Evolutionary conservation across 1,140 invertebrate species (phyloP).

Genomic region (Contarinia nasturtii): DNA sequence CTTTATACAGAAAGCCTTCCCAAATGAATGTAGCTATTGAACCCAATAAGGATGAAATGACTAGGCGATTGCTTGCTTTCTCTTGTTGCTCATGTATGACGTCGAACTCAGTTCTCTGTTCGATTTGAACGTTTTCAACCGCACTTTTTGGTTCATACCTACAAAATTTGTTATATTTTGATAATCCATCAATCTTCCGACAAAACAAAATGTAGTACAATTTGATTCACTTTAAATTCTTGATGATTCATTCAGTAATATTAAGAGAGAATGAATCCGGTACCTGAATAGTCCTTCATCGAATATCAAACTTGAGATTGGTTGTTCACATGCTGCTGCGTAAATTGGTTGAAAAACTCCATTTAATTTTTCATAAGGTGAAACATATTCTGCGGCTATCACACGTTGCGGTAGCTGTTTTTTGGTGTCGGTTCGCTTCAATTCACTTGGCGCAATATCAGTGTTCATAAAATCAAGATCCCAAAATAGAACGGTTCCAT

Average conservation of each 20-base stretch:
- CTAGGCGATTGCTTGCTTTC: neutral
- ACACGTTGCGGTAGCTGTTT: constrained; percentile 30
- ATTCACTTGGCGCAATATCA: neutral
- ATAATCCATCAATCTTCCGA: constrained; percentile 24
- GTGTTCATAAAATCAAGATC: constrained; percentile 30
- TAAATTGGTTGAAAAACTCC: constrained; percentile 37
- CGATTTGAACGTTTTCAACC: constrained; percentile 10
- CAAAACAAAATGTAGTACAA: too few species aligned
- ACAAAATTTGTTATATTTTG: neutral
- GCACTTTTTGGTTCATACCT: constrained; percentile 12
- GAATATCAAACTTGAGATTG: constrained; percentile 15
- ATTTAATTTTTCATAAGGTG: constrained; percentile 32
- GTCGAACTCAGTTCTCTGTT: constrained; percentile 9
- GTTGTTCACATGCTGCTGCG: constrained; percentile 26
- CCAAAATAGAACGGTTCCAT: constrained; percentile 50
- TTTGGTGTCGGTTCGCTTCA: constrained; percentile 2
- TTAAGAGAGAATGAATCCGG: too few species aligned
- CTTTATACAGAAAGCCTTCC: constrained; percentile 23
- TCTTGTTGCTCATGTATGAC: constrained; percentile 5
- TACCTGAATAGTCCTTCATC: constrained; percentile 29
- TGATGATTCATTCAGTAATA: too few species aligned
- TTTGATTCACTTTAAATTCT: too few species aligned
- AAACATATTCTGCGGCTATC: constrained; percentile 25
- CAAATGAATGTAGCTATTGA: constrained; percentile 18
- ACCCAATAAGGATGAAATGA: constrained; percentile 3